Conservation (phyloP, 2,113 vertebrate species). For the Pyxicephalus adspersus region DNA sequence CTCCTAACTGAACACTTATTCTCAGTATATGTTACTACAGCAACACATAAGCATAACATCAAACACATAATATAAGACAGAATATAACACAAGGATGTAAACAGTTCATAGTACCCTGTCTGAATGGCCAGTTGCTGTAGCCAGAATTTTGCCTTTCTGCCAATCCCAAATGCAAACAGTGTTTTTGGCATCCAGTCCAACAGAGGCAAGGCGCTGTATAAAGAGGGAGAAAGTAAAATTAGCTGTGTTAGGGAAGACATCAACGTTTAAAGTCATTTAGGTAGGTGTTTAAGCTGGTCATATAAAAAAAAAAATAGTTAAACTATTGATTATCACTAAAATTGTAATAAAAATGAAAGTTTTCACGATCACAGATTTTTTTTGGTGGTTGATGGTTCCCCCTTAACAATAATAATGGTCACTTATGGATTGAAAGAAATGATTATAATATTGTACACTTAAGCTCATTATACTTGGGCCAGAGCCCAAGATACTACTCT, state of each 20-base stretch:
- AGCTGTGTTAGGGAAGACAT: background rate
- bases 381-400: too few relatives aligned
- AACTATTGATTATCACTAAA: background rate
- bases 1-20: background rate
- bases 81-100: background rate
- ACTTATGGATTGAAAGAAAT: too few relatives aligned
- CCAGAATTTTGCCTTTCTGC: conserved; percentile 89
- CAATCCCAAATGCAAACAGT: conserved; percentile 96
- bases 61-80: background rate
- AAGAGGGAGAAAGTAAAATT: conserved; percentile 50
- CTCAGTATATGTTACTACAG: background rate
- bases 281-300: too few relatives aligned
- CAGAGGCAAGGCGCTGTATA: conserved; percentile 85
- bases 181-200: conserved; percentile 96
- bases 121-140: conserved; percentile 91
- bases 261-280: too few relatives aligned
- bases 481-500: too few relatives aligned
- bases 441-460: too few relatives aligned
- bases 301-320: background rate
- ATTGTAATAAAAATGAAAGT: background rate
- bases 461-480: too few relatives aligned
- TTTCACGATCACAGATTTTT: too few relatives aligned
- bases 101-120: conserved; percentile 75
- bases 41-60: background rate
- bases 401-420: too few relatives aligned